Percentiles rank a stretch among this genome's conserved stretches.
Conservation (phyloP, 2,888 invertebrate species). For the Arctia plantaginis region DNA sequence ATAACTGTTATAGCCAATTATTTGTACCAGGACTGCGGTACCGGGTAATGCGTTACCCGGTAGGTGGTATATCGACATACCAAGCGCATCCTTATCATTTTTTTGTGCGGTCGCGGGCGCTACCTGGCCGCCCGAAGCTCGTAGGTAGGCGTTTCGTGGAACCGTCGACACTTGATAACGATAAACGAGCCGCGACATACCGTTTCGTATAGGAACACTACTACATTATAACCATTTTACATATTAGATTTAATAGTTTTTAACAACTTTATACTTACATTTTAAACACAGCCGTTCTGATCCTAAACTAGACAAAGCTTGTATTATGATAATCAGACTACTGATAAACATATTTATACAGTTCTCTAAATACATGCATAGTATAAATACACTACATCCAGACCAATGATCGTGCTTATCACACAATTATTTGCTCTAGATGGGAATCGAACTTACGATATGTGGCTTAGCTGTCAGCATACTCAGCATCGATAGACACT, state of each 20-base stretch:
- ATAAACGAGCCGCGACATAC: slow-evolving; percentile 43
- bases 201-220: slow-evolving; percentile 12
- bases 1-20: not conserved
- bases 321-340: no score
- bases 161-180: slow-evolving; percentile 68
- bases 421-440: no score
- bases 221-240: no score
- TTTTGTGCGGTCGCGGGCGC: slow-evolving; percentile 63
- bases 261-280: slow-evolving; percentile 7
- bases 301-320: no score
- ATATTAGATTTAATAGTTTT: slow-evolving; percentile 11
- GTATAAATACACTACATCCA: no score
- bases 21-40: slow-evolving; percentile 9
- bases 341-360: no score
- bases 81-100: slow-evolving; percentile 51
- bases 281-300: no score
- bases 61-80: slow-evolving; percentile 35
- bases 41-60: slow-evolving; percentile 12
- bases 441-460: no score
- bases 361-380: no score
- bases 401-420: no score
- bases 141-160: slow-evolving; percentile 80
- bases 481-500: no score
- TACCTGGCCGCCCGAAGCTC: slow-evolving; percentile 68
- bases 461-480: no score